Evolutionary conservation across 2,888 invertebrate species (phyloP).

Genomic region (Hirudinaria manillensis): DNA sequence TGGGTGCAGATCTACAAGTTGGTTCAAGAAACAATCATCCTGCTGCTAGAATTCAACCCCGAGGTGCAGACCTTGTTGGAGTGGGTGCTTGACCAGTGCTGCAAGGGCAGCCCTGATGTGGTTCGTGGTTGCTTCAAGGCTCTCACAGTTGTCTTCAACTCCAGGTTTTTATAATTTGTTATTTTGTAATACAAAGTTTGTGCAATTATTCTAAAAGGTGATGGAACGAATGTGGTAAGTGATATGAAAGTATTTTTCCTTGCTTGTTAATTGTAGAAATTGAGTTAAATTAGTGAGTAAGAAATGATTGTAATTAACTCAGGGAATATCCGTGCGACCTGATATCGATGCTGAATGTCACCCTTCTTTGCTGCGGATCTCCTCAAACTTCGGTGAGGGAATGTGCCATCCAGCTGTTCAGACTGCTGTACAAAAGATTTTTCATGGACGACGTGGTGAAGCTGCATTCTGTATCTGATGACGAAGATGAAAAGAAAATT

Average conservation of each 20-base stretch:
- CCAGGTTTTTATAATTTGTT: slow-evolving; percentile 63
- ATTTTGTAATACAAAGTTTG: neutral
- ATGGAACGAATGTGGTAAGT: too few species aligned
- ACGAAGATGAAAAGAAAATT: slow-evolving; percentile 30
- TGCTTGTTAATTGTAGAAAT: too few species aligned
- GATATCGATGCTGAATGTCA: slow-evolving; percentile 93
- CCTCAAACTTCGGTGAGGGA: slow-evolving; percentile 85
- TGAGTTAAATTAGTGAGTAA: too few species aligned
- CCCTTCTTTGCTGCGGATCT: slow-evolving; percentile 90
- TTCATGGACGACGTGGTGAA: slow-evolving; percentile 64
- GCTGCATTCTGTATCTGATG: slow-evolving; percentile 5
- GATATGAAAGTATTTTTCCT: neutral
- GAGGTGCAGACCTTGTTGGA: slow-evolving; percentile 66
- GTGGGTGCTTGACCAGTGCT: slow-evolving; percentile 96
- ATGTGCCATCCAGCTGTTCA: slow-evolving; percentile 85
- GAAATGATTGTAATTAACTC: slow-evolving; percentile 18
- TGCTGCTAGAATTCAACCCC: slow-evolving; percentile 77
- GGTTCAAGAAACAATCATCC: slow-evolving; percentile 85
- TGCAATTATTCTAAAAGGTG: neutral
- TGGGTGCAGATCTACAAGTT: slow-evolving; percentile 76
- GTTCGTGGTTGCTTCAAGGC: slow-evolving; percentile 95
- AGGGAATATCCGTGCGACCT: slow-evolving; percentile 65
- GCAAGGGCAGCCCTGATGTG: slow-evolving; percentile 80
- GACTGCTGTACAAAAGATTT: slow-evolving; percentile 83
- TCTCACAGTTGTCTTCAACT: slow-evolving; percentile 89